Base-by-base conservation (phyloP, 2,888 invertebrate genomes). In the Morpho achilles region DNA sequence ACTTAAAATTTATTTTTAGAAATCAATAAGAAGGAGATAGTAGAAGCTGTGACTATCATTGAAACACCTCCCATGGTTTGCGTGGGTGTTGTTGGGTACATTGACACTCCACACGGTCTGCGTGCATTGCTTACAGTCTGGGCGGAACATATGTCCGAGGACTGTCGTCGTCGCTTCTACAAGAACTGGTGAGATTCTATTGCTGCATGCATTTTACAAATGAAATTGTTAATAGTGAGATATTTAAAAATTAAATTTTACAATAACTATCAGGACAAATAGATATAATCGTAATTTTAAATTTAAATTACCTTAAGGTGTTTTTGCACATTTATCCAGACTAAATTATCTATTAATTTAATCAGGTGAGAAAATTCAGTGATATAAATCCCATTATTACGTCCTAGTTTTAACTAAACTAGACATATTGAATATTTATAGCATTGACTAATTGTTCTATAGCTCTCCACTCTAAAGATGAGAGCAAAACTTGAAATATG, bases 1-100 rank as follows among this genome's bases (percentile, higher is more conserved):
- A 32, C 32, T 32, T 32, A 32, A 32, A 32, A 32, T 32, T 32
- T 1, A 5, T 32, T 32, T 32, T 32, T 32, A 98, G 99, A 99
- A 93, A 96, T 99, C 65, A 99, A 99, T 93, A 99, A 99, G 92
- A 99, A 99, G 91, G 99, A 99, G 91, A 98, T 99, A 62, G 99
- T 99, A 32, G 99, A 99, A 86, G 98, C 98, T 50, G 99, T 99
- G 2, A 99, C 99, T 39, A 95, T 99, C 75, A 92, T 99, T 73
- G 99, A 99, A 91, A 96, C 99, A 3, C 99, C 99, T 59, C 99
- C 99, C 46, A 97, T 99, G 97, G 95, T 99, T 62, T 94, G 98
- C 64, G 98, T 99, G 67, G 99, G 99, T 74, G 95, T 98, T 69
- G 98, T 99, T 71, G 99, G 99, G 60, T 99, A 99, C 92, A 98